Evolutionary conservation across 2,113 vertebrate genomes (phyloP), one percentile per base, ranked within the genome.

Genomic region (Parus major): DNA sequence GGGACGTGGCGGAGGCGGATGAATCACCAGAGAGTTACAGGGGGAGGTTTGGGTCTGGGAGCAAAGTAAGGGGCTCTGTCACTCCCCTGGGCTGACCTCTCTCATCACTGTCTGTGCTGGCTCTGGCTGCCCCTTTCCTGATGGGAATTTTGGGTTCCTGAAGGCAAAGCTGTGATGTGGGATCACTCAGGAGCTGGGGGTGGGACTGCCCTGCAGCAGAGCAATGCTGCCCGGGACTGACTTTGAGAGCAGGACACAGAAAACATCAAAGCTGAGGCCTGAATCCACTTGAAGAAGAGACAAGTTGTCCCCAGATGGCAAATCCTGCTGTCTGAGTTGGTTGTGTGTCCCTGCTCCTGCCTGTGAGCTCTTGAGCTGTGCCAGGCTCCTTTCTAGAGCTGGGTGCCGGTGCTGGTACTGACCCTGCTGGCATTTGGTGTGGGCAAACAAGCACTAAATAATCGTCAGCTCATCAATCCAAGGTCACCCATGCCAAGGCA

Each of bases 401-500:
- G 46, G 79, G 35, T 64, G 60, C 78, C 21, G 52, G 49, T 47
- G 42, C 53, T 17, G 3, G 33, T 47, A 3, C 10, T 25, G 53
- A 61, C 70, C 56, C 93, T 15, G 35, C 57, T 94, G 93, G 91
- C 88, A 86, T 86, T 76, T 91, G 88, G 86, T 46, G 61, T 68
- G 81, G 96, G 95, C 64, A 50, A 91, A 79, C 78, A 96, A 93
- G 92, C 83, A 95, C 96, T 97, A 96, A 96, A 97, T 96, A 97
- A 96, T 93, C 39, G 23, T 90, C 95, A 87, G 76, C 92, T 87
- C 93, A 97, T 98, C 4, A 92, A 98, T 98, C 73, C 68, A 82
- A 96, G 97, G 97, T 98, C 97, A 96, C 95, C 75, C 12, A 41
- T 97, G 97, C 96, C 97, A 96, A 71, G 92, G 95, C 3, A 35